Percentiles rank a stretch among this genome's conserved stretches.
These are phyloP conservation scores for Heteromyza rotundicornis DNA, from an alignment of 2,888 invertebrate genomes.

Conservation along the genomic window DNA sequence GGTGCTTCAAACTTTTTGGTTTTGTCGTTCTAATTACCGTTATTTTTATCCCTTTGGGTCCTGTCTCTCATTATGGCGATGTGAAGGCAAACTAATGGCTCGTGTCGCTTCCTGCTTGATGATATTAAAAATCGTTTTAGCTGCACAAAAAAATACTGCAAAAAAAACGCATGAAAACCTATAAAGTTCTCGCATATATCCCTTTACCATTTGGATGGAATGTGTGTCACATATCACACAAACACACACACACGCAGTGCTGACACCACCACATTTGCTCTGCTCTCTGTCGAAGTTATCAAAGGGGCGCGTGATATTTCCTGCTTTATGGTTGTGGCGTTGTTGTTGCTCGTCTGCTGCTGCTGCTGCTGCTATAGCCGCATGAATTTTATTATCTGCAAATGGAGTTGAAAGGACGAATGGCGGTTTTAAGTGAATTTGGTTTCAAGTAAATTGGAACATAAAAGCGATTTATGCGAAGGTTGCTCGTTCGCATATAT, in stretches of 20 bases:
- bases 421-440: conserved; percentile 10
- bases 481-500: too few relatives aligned
- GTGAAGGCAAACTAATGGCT: too few relatives aligned
- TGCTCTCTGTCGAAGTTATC: background rate
- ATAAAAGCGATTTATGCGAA: conserved; percentile 9
- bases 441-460: conserved; percentile 8
- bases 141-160: background rate
- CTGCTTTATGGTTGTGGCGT: background rate
- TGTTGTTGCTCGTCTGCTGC: background rate
- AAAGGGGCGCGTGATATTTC: background rate
- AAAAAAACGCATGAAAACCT: background rate
- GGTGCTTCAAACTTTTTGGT: background rate
- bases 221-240: background rate
- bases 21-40: conserved; percentile 6
- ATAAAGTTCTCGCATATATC: conserved; percentile 3
- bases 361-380: background rate
- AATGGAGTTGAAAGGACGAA: background rate
- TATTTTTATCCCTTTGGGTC: too few relatives aligned
- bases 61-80: too few relatives aligned
- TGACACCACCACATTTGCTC: background rate
- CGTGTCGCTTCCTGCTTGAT: background rate
- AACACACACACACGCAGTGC: background rate
- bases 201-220: background rate
- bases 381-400: conserved; percentile 15
- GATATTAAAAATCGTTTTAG: conserved; percentile 9